A percentile compares a stretch with the other conserved stretches of the same genome.
Conservation (phyloP, 1,140 invertebrate species). For the Dryas iulia region DNA sequence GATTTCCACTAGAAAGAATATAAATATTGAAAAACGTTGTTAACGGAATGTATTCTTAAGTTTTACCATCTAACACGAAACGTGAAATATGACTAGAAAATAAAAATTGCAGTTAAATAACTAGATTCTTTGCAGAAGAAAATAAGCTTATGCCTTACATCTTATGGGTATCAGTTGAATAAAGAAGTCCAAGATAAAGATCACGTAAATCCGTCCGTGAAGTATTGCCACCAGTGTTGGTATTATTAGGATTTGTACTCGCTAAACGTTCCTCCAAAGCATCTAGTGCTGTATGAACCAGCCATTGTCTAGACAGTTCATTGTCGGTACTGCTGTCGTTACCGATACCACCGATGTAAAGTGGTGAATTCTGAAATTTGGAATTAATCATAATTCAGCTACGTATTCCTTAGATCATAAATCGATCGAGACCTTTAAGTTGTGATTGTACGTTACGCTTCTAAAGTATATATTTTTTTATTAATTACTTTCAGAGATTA, state of each 20-base stretch:
- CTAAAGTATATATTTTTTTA: too few relatives aligned
- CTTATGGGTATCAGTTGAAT: slow-evolving; percentile 98
- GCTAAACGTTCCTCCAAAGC: slow-evolving; percentile 95
- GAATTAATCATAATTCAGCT: neutral
- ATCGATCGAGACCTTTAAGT: too few relatives aligned
- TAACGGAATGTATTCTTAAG: too few relatives aligned
- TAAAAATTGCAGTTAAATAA: too few relatives aligned
- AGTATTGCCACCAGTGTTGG: slow-evolving; percentile 50
- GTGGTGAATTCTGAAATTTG: slow-evolving; percentile 90
- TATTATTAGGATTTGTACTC: slow-evolving; percentile 81
- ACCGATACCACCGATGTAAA: slow-evolving; percentile 92
- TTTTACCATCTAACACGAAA: too few relatives aligned
- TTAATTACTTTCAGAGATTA: too few relatives aligned
- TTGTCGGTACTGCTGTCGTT: slow-evolving; percentile 88
- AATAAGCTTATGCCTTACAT: slow-evolving; percentile 93
- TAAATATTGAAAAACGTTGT: too few relatives aligned
- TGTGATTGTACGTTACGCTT: too few relatives aligned
- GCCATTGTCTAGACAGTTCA: slow-evolving; percentile 90
- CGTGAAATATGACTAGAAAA: too few relatives aligned
- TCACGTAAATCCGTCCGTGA: slow-evolving; percentile 87
- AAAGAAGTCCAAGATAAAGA: slow-evolving; percentile 94
- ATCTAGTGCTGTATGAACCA: slow-evolving; percentile 96
- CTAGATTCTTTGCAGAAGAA: neutral
- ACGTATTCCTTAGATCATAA: too few relatives aligned
- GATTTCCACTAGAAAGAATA: too few relatives aligned